Percentiles rank a stretch among this genome's conserved stretches.
Evolutionary conservation across 2,888 invertebrate genomes (phyloP).

Genomic region (Trilocha varians): DNA sequence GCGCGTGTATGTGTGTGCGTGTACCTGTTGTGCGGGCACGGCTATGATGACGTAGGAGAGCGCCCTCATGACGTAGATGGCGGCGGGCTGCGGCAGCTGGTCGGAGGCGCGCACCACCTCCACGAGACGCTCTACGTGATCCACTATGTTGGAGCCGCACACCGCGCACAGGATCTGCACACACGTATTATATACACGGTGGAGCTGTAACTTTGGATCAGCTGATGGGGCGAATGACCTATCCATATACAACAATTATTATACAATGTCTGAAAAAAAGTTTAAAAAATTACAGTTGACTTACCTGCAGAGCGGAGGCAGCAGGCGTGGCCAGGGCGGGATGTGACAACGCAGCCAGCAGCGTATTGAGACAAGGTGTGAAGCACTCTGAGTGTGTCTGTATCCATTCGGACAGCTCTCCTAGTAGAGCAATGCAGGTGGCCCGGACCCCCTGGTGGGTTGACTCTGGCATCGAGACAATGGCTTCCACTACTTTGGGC

Average conservation of each 20-base stretch:
- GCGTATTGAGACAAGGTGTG: conserved; percentile 85
- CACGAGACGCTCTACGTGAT: conserved; percentile 81
- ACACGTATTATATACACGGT: no score
- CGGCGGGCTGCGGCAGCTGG: conserved; percentile 81
- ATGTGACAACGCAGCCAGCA: conserved; percentile 77
- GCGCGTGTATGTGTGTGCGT: conserved; percentile 24
- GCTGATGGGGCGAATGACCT: no score
- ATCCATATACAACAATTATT: neutral
- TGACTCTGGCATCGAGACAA: conserved; percentile 86
- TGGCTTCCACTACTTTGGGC: conserved; percentile 93
- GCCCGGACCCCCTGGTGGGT: conserved; percentile 90
- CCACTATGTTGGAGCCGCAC: conserved; percentile 84
- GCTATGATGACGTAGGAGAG: conserved; percentile 66
- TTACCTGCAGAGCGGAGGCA: conserved; percentile 84
- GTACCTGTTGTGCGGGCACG: conserved; percentile 63
- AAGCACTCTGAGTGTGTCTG: conserved; percentile 87
- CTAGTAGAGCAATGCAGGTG: conserved; percentile 89
- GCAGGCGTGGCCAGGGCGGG: conserved; percentile 84
- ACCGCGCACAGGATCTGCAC: conserved; percentile 86
- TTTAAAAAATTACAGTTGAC: no score
- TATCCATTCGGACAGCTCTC: conserved; percentile 96
- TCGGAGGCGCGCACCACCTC: conserved; percentile 84
- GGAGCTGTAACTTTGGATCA: no score
- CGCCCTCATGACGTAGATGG: conserved; percentile 83
- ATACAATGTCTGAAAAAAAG: no score